Evolutionary conservation across 2,888 invertebrate genomes (phyloP), one percentile per base, ranked within the genome.

Genomic region (Tachina fera): DNA sequence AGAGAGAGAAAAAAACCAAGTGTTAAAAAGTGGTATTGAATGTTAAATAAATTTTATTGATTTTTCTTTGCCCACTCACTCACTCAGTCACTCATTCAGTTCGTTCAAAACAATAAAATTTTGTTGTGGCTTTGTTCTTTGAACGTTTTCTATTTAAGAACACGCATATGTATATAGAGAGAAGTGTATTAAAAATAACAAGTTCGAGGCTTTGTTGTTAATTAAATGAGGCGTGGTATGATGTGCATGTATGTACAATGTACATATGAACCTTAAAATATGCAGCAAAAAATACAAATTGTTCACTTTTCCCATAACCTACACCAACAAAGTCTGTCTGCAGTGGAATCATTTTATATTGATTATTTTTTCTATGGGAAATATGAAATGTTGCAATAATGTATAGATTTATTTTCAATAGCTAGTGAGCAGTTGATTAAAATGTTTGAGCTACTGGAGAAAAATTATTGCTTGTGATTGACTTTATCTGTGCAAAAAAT

Each of bases 41-140:
- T 79, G 75, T 79, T 84, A 75, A 79, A 84, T 71, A 75, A 63
- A 79, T 63, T 31, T 31, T 84, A 84, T 84, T 75, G 84, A 84
- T 75, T 79, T 79, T 82, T 56, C 60, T 61, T 16, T 39, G 9
- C 9, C 58, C 49, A 58, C 8, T 31, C 31, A 31, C 51, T 41
- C 49, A n/a, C 22, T 71, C 45, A 72, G 19, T 53, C 56, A 13
- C 11, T 65, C 39, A n/a, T 9, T 61, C 9, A 19, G 39, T 65
- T 47, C 43, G 43, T 49, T 60, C 1, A 16, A 56, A 41, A 65
- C 47, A 74, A 65, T 58, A 10, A 14, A 56, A 74, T 43, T 76
- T 31, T 67, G 16, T 43, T 61, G 61, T 49, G 49, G 67, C 4
- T 71, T 56, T 71, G 43, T 51, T 72, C 13, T 51, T 47, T 71